Base-by-base conservation (phyloP, 1,140 invertebrate genomes). In the Eciton burchellii region DNA sequence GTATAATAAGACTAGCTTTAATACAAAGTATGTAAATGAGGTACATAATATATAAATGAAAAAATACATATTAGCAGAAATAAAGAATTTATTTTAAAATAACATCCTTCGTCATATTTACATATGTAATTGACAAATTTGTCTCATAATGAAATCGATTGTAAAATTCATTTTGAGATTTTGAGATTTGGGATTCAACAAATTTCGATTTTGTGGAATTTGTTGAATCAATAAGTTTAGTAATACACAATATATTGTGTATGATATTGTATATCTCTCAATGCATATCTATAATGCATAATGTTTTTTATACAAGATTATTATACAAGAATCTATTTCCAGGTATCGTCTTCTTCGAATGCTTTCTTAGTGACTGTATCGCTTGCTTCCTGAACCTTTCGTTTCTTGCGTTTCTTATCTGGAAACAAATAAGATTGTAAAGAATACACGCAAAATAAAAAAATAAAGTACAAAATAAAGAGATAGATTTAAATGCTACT, bases 351-450 rank as follows among this genome's bases (percentile, higher is more conserved):
- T 11, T 87, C 85, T 1, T 56, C 5, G 62, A 93, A 93, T 24
- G 84, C n/a, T 83, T 91, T 92, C 77, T 89, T 91, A 45, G 84
- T 81, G 45, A 66, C 47, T 35, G 70, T 82, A 24, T 60, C 62
- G 14, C 65, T 29, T 2, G 45, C n/a, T 35, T 71, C 73, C 81
- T 57, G 72, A 43, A 70, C 84, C 82, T 89, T 91, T 82, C 91
- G 88, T 65, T 92, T 93, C 77, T 91, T 89, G 85, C 89, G 90
- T 12, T 90, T 89, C 86, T 93, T 93, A 71, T 91, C 93, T 93
- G 87, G 84, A 91, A 72, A 90, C 19, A 66, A 65, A 52, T 83
- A 45, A 79, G 47, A 12, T 59, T 1, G 14, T 83, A 54, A 54
- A 86, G 35, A 35, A 35, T n/a, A n/a, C 35, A 6, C 84, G 62